Evolutionary conservation across 2,113 vertebrate species (phyloP).

Genomic region (Origma solitaria): DNA sequence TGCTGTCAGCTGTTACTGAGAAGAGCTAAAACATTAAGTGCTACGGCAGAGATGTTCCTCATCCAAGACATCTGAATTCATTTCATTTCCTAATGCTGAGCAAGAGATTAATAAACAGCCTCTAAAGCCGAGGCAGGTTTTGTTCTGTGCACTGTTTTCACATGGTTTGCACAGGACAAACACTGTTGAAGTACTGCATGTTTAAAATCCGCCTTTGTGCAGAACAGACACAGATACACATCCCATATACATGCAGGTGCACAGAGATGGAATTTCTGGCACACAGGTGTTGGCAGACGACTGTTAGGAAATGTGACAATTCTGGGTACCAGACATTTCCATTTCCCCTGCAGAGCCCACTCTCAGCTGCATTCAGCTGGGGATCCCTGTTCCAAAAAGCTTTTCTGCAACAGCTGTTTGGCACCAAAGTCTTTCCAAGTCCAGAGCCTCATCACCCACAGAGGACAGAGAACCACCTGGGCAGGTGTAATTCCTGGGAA

Average conservation of each 20-base stretch:
- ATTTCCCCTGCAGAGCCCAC: not conserved
- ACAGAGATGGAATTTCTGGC: not conserved
- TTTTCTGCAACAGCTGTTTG: rapidly evolving
- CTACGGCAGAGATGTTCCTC: not conserved
- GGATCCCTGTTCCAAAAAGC: not conserved
- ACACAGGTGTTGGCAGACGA: not conserved
- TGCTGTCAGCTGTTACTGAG: not conserved
- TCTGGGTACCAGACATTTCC: too few species aligned
- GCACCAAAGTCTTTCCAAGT: too few species aligned
- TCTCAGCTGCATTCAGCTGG: not conserved
- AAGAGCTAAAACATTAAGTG: not conserved
- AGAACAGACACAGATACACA: not conserved
- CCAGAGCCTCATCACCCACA: not conserved
- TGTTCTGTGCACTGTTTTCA: not conserved
- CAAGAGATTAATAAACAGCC: not conserved
- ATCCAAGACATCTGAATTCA: not conserved
- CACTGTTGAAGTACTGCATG: not conserved
- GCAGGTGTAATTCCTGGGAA: not conserved
- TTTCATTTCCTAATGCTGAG: not conserved
- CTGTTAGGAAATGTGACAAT: not conserved
- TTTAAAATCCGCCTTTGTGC: not conserved
- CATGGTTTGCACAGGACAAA: not conserved
- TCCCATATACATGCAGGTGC: not conserved
- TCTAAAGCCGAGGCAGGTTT: not conserved
- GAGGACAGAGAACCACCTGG: not conserved